Conservation (phyloP, 1,140 invertebrate genomes). For the Macrotrachela quadricornifera region DNA sequence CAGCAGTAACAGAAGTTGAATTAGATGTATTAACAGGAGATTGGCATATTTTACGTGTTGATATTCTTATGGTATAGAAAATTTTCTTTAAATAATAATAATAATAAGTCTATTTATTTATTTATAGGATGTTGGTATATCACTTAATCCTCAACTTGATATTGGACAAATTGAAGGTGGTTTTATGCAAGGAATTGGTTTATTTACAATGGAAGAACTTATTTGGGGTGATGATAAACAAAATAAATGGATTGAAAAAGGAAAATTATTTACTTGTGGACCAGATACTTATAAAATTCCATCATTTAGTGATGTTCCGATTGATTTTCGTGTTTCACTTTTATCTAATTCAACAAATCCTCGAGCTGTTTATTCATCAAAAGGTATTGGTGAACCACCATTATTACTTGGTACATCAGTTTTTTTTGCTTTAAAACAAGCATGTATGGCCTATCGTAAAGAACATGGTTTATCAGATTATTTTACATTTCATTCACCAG, state of each 20-base stretch:
- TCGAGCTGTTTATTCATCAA: slow-evolving; percentile 74
- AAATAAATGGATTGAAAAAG: slow-evolving; percentile 51
- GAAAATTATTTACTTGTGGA: slow-evolving; percentile 55
- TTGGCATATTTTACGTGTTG: slow-evolving; percentile 45
- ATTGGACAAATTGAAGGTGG: slow-evolving; percentile 84
- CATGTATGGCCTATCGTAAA: not conserved
- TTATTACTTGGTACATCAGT: slow-evolving; percentile 61
- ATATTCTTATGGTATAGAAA: slow-evolving; percentile 65
- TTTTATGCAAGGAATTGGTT: slow-evolving; percentile 67
- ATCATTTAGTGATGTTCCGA: slow-evolving; percentile 61
- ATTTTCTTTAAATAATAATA: no score
- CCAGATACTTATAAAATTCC: slow-evolving; percentile 83
- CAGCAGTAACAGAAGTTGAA: slow-evolving; percentile 31
- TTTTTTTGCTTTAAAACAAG: slow-evolving; percentile 53
- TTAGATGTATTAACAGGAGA: slow-evolving; percentile 36
- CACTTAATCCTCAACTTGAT: slow-evolving; percentile 80
- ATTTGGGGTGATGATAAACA: slow-evolving; percentile 36
- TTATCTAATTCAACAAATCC: slow-evolving; percentile 64
- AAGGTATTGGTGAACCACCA: slow-evolving; percentile 84
- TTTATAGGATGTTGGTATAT: slow-evolving; percentile 55
- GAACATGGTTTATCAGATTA: not conserved
- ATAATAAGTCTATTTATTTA: no score
- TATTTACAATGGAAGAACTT: slow-evolving; percentile 71
- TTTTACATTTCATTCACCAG: slow-evolving; percentile 8
- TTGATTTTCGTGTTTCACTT: slow-evolving; percentile 72